Conservation (phyloP, 2,797 vertebrate genomes). For the Melanotaenia maccullochi region DNA sequence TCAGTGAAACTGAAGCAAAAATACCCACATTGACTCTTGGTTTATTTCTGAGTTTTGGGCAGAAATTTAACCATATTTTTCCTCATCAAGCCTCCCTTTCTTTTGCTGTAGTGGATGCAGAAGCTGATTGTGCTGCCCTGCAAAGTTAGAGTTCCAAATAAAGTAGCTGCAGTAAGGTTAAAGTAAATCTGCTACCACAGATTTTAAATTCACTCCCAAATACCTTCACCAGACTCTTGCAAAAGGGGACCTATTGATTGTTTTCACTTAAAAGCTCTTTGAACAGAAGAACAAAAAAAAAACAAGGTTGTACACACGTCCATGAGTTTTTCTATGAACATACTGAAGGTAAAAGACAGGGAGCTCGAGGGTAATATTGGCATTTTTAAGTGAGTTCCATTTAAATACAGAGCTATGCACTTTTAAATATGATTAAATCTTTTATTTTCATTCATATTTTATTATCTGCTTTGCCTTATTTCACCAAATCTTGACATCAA, state of each 20-base stretch:
- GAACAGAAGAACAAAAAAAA: background rate
- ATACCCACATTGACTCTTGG: conserved; percentile 36
- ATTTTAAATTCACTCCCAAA: conserved; percentile 29
- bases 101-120: conserved; percentile 1
- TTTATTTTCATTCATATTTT: background rate
- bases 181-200: conserved; percentile 1
- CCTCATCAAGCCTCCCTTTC: conserved; percentile 4
- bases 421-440: conserved; percentile 9
- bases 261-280: background rate
- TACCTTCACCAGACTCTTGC: conserved; percentile 8
- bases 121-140: conserved; percentile 1
- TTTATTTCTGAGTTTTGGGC: background rate
- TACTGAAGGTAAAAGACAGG: conserved; percentile 2
- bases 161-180: conserved; percentile 6
- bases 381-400: conserved; percentile 1
- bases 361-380: background rate
- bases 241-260: conserved; percentile 15
- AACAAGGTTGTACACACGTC: background rate
- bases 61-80: background rate
- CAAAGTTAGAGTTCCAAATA: conserved; percentile 1
- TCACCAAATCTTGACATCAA: conserved; percentile 51
- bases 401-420: background rate
- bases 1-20: background rate
- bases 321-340: conserved; percentile 11
- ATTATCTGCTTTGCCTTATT: conserved; percentile 18